phyloP scores from a whole-genome alignment of 2,113 vertebrate genomes.

The Pelecanoides urinatrix region DNA sequence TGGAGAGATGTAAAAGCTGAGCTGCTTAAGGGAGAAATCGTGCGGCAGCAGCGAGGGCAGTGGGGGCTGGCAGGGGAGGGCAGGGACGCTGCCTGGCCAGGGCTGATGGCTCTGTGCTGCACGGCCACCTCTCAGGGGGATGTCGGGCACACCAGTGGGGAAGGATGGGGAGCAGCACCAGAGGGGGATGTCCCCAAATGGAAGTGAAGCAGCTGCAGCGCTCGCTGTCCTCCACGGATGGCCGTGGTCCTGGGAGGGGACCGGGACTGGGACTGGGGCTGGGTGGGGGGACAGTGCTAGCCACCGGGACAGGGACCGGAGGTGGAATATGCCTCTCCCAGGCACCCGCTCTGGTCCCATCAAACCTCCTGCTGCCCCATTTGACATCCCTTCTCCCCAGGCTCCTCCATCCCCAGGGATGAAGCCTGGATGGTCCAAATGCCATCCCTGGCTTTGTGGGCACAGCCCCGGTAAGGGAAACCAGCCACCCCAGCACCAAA shows the following conservation, averaged over 20 bases:
- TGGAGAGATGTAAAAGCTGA: not conserved
- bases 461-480: not conserved
- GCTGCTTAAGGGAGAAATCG: not conserved
- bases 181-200: not conserved
- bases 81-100: not conserved
- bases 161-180: not conserved
- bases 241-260: not conserved
- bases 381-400: not conserved
- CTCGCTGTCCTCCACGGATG: fast-evolving
- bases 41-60: fast-evolving
- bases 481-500: not conserved
- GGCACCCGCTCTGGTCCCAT: not conserved
- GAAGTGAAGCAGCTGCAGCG: not conserved
- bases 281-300: not conserved
- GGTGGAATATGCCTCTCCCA: not conserved
- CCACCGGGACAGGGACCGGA: not conserved
- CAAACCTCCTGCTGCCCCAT: not conserved
- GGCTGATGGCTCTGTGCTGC: not conserved
- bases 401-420: not conserved
- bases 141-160: not conserved
- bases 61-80: not conserved
- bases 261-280: not conserved
- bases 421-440: not conserved
- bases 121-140: not conserved
- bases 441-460: not conserved